These are phyloP conservation scores for Laticauda laticaudata DNA, from an alignment of 2,113 vertebrate genomes.

Conservation along the genomic window DNA sequence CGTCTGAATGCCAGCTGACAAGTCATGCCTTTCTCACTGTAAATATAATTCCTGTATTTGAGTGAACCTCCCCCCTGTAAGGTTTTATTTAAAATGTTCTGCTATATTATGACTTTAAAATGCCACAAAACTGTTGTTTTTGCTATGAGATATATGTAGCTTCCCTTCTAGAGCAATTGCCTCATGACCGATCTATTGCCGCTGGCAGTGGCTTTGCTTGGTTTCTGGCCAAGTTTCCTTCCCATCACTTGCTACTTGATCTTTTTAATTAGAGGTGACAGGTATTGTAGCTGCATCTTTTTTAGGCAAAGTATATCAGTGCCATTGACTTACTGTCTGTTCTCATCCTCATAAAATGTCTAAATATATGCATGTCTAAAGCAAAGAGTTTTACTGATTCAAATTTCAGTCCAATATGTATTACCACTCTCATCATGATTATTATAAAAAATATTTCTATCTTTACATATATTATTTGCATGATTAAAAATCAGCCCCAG, in stretches of 20 bases:
- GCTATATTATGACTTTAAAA: not conserved
- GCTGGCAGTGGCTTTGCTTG: not conserved
- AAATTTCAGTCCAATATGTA: not conserved
- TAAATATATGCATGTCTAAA: not conserved
- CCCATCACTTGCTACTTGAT: not conserved
- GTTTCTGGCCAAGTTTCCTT: not conserved
- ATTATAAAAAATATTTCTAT: not conserved
- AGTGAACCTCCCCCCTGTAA: not conserved
- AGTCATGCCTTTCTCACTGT: not conserved
- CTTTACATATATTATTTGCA: not conserved
- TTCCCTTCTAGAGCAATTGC: not conserved
- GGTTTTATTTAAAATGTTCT: not conserved
- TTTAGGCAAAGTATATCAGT: not conserved
- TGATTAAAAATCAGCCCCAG: not conserved
- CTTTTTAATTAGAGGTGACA: not conserved
- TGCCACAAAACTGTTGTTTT: not conserved
- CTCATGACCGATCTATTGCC: not conserved
- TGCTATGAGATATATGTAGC: not conserved
- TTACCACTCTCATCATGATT: not conserved
- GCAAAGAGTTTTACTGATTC: not conserved
- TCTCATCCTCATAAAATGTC: not conserved
- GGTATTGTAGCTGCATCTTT: not conserved
- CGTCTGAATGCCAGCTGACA: not conserved
- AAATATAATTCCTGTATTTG: not conserved
- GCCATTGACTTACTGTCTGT: not conserved